phyloP scores from a whole-genome alignment of 2,888 invertebrate genomes.

The Thymelicus sylvestris region DNA sequence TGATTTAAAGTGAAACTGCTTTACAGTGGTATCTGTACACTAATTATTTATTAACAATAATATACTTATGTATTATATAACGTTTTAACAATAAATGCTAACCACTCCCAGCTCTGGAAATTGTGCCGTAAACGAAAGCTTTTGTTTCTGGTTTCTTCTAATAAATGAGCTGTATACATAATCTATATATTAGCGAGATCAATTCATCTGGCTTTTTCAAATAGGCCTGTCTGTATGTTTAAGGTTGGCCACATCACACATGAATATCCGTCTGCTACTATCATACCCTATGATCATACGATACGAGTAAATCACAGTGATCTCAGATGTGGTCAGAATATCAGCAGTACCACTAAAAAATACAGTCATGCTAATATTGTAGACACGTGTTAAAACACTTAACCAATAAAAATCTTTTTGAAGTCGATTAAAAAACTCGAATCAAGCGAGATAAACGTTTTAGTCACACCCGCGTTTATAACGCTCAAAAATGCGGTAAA shows the following conservation, averaged over 20 bases:
- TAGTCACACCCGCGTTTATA: constrained; percentile 19
- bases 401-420: constrained; percentile 6
- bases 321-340: too few relatives aligned
- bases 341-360: too few relatives aligned
- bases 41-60: too few relatives aligned
- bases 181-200: background rate
- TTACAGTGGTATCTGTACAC: too few relatives aligned
- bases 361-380: background rate
- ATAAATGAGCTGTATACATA: too few relatives aligned
- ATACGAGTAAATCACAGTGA: background rate
- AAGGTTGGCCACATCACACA: background rate
- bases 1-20: too few relatives aligned
- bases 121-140: too few relatives aligned
- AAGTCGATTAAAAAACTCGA: background rate
- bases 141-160: too few relatives aligned
- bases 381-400: constrained; percentile 1
- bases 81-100: too few relatives aligned
- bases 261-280: background rate
- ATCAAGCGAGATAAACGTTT: constrained; percentile 17
- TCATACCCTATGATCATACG: background rate
- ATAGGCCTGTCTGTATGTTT: background rate
- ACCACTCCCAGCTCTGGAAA: too few relatives aligned
- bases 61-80: too few relatives aligned
- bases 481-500: constrained; percentile 15
- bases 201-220: background rate